Base-by-base conservation (phyloP, 2,797 vertebrate genomes). In the Enteromius argenteus region DNA sequence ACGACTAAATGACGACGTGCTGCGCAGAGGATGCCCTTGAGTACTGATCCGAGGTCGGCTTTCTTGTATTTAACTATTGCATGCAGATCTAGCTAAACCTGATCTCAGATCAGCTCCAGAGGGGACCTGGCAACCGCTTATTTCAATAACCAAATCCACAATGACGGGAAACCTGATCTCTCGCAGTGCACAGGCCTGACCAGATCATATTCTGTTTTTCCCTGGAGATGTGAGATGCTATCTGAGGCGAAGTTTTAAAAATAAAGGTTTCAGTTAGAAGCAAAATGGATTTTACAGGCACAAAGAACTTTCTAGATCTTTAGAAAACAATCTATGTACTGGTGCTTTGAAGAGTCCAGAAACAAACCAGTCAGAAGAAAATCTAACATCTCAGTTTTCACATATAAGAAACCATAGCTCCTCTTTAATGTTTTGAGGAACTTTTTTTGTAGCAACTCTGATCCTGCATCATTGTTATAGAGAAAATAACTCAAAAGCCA, bases 101-200 rank as follows among this genome's bases (percentile, higher is more conserved):
- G 69, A 64, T 49, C 69, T 74, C 69, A 37, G 80, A 74, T 74
- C 80, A 62, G 80, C 23, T 44, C 6, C 27, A n/a, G 68, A 72
- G 21, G 66, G 6, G 68, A 81, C 37, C 23, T 80, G 66, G 46
- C 79, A 56, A 49, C 67, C 0, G 35, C 67, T 46, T 62, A 72
- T 81, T 81, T 72, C 79, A 46, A 60, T 72, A 72, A 72, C 67
- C 37, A 62, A 73, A 81, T 62, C 53, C 51, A 73, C 80, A 81
- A 81, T 37, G 19, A 62, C 4, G 56, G 42, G 39, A 72, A 81
- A 81, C 39, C 68, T 32, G 68, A 81, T 42, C 80, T 51, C 27
- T 73, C 30, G 3, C 35, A 56, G 32, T 37, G 32, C n/a, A 19
- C 53, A 62, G 49, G 39, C 37, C 53, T 44, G 37, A 71, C 10